A percentile compares a stretch with the other conserved stretches of the same genome.
Conservation (phyloP, 2,797 vertebrate species). For the Babyrousa celebensis region DNA sequence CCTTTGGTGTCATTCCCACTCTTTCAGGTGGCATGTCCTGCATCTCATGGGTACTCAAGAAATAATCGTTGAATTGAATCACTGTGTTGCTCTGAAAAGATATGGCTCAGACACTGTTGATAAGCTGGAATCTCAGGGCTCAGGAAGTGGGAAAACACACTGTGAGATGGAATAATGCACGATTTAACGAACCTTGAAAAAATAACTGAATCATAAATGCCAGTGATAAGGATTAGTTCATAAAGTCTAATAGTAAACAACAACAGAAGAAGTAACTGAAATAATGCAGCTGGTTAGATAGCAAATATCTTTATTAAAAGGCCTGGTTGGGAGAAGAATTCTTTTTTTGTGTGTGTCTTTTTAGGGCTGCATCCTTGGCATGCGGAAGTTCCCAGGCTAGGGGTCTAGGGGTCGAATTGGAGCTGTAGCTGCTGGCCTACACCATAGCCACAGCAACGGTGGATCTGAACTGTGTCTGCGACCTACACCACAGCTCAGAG, state of each 20-base stretch:
- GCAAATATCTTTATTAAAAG: slow-evolving; percentile 42
- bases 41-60: neutral
- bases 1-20: neutral
- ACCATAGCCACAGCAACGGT: too few species aligned
- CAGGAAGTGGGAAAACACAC: neutral
- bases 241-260: neutral
- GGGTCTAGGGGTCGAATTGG: too few species aligned
- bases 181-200: slow-evolving; percentile 3
- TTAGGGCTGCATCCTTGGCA: too few species aligned
- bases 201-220: neutral
- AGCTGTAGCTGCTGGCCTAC: too few species aligned
- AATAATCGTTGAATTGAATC: neutral
- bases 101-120: neutral
- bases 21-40: neutral
- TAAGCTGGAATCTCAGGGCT: neutral
- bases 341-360: too few species aligned
- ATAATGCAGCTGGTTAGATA: neutral
- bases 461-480: too few species aligned
- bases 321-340: neutral
- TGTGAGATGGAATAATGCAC: neutral
- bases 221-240: slow-evolving; percentile 14
- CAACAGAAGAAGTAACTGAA: neutral
- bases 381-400: too few species aligned
- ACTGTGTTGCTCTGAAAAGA: neutral
- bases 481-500: too few species aligned